phyloP scores from a whole-genome alignment of 2,888 invertebrate species.

The Meliscaeva auricollis region DNA sequence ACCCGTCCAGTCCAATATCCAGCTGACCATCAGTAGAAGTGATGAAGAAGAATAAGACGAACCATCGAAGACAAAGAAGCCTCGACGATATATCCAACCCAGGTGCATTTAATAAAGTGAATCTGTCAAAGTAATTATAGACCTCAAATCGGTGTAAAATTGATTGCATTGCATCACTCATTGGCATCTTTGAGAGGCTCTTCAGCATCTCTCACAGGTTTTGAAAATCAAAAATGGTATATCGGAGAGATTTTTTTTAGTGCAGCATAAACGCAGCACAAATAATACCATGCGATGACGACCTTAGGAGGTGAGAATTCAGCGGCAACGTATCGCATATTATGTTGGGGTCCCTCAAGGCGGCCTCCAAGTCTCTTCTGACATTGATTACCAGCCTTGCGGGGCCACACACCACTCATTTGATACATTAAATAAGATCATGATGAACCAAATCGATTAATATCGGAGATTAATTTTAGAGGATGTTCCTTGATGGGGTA shows the following conservation, averaged over 20 bases:
- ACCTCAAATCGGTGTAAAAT: conserved; percentile 68
- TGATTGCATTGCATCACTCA: conserved; percentile 61
- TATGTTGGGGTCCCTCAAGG: conserved; percentile 1
- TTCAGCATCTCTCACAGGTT: not conserved
- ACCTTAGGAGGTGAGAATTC: conserved; percentile 56
- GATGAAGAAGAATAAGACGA: not conserved
- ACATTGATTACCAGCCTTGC: conserved; percentile 35
- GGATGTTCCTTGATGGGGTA: conserved; percentile 8
- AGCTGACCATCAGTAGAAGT: conserved; percentile 15
- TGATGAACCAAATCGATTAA: conserved; percentile 65
- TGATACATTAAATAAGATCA: conserved; percentile 51
- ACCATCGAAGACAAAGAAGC: conserved; percentile 4
- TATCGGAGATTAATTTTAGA: conserved; percentile 32
- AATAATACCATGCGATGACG: conserved; percentile 28
- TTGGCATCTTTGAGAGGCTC: conserved; percentile 48
- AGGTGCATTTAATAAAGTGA: conserved; percentile 66
- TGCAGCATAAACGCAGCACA: not conserved
- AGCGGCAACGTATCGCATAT: not conserved
- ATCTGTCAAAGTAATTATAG: conserved; percentile 73
- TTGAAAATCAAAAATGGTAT: conserved; percentile 24
- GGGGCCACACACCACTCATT: conserved; percentile 50
- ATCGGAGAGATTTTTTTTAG: conserved; percentile 13
- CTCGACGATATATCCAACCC: conserved; percentile 2
- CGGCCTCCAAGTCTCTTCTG: conserved; percentile 3
- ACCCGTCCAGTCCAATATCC: conserved; percentile 45